Base-by-base conservation (phyloP, 2,797 vertebrate species). In the Somateria mollissima region DNA sequence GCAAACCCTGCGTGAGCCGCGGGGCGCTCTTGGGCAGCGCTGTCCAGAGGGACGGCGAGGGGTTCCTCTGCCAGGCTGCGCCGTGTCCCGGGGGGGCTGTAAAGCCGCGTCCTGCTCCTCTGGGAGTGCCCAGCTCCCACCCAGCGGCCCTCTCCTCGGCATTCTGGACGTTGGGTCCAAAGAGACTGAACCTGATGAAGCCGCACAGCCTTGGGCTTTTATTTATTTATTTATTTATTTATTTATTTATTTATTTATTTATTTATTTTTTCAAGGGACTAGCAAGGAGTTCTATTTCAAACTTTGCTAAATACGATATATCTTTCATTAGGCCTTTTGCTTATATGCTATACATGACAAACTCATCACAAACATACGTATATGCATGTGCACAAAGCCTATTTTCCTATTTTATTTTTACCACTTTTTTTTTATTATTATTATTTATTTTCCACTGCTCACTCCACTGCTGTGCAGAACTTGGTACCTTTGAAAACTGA, bases 331-430 rank as follows among this genome's bases (percentile, higher is more conserved):
- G 6, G 5, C 28, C 34, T 75, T 84, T 19, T 32, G 30, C 57
- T 72, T n/a, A 15, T 27, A 13, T 43, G 56, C 18, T 47, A 1
- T n/a, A n/a, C n/a, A n/a, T 30, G 34, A n/a, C 64, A 84, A 53
- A 15, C n/a, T 53, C 24, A 3, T 0, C 0, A 12, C 9, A 43
- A 21, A 21, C 0, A 5, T 39, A 30, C 2, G 6, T 30, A 53
- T 3, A 2, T 12, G 5, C 8, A 39, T 1, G 4, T 0, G 1
- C 16, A 19, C 6, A 49, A 12, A 53, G 27, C 58, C 12, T 6
- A 6, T 61, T 81, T 78, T 34, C 57, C 11, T 6, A 4, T 49
- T 81, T 78, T 41, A 5, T 45, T 43, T 30, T 12, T 25, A 15
- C n/a, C n/a, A n/a, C n/a, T 32, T 36, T 36, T 41, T 15, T 24